Conservation (phyloP, 1,140 invertebrate species). For the Lerema accius region DNA sequence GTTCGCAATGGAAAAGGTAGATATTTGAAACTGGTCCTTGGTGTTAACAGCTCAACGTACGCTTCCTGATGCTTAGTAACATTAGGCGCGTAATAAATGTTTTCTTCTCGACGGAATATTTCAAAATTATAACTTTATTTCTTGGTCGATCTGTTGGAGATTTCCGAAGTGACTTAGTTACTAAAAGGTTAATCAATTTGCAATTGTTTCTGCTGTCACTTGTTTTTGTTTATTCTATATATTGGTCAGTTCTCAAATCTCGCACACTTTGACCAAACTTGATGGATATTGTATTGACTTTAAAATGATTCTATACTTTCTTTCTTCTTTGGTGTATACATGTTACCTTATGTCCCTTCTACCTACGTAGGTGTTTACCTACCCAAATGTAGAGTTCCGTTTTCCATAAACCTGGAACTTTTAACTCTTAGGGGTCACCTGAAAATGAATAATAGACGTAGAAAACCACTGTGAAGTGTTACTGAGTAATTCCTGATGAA, state of each 20-base stretch:
- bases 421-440: slow-evolving; percentile 71
- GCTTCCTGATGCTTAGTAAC: slow-evolving; percentile 80
- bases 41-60: slow-evolving; percentile 76
- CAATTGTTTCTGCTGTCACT: no score
- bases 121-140: slow-evolving; percentile 51
- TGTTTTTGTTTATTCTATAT: no score
- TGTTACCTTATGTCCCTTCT: slow-evolving; percentile 69
- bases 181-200: no score
- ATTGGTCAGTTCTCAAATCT: slow-evolving; percentile 22
- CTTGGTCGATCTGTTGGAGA: slow-evolving; percentile 24
- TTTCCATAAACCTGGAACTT: slow-evolving; percentile 47
- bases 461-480: slow-evolving; percentile 51
- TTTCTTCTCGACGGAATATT: slow-evolving; percentile 73
- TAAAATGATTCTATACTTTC: slow-evolving; percentile 47
- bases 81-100: slow-evolving; percentile 82
- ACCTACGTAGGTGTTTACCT: slow-evolving; percentile 55
- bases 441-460: slow-evolving; percentile 55
- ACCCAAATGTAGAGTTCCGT: slow-evolving; percentile 58
- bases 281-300: slow-evolving; percentile 41
- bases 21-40: slow-evolving; percentile 75
- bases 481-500: slow-evolving; percentile 68
- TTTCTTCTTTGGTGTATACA: slow-evolving; percentile 69
- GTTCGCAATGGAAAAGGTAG: slow-evolving; percentile 48
- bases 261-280: slow-evolving; percentile 36
- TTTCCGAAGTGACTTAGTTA: slow-evolving; percentile 2